These are phyloP conservation scores for Drosophila aff. DNA, from an alignment of 1,140 invertebrate genomes.

Conservation along the genomic window DNA sequence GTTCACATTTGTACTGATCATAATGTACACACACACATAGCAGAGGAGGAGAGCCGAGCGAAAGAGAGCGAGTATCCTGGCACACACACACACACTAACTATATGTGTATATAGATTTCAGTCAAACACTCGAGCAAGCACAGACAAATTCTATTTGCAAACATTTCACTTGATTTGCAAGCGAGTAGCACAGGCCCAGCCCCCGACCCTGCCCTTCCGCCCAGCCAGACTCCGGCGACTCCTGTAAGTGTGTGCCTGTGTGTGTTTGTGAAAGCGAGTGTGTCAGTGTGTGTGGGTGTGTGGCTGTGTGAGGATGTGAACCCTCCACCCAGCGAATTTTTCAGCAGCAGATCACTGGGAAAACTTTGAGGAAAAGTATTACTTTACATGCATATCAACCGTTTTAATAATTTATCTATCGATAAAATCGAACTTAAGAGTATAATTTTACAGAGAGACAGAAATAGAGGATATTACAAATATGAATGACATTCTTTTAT, in stretches of 20 bases:
- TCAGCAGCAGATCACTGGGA: conserved; percentile 29
- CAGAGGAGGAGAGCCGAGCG: conserved; percentile 5
- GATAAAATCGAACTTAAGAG: too few relatives aligned
- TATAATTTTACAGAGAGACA: neutral
- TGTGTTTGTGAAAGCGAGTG: conserved; percentile 31
- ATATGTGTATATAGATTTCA: conserved; percentile 83
- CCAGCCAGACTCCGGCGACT: conserved; percentile 35
- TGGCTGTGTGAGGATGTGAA: conserved; percentile 34
- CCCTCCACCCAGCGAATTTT: conserved; percentile 40
- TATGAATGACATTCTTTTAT: too few relatives aligned
- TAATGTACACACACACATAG: conserved; percentile 71
- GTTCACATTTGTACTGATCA: conserved; percentile 85
- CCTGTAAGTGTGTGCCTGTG: conserved; percentile 48
- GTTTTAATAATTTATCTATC: too few relatives aligned
- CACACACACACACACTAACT: conserved; percentile 64
- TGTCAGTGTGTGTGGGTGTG: conserved; percentile 19
- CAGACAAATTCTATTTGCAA: conserved; percentile 85
- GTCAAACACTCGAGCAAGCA: conserved; percentile 85
- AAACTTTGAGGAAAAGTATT: neutral
- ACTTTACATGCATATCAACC: too few relatives aligned
- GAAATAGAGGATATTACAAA: too few relatives aligned
- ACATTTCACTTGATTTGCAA: conserved; percentile 85
- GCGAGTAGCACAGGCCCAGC: conserved; percentile 67
- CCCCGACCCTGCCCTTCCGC: conserved; percentile 1
- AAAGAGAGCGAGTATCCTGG: conserved; percentile 55